These are phyloP conservation scores for Itoplectis maculator DNA, from an alignment of 2,888 invertebrate genomes.

Conservation along the genomic window DNA sequence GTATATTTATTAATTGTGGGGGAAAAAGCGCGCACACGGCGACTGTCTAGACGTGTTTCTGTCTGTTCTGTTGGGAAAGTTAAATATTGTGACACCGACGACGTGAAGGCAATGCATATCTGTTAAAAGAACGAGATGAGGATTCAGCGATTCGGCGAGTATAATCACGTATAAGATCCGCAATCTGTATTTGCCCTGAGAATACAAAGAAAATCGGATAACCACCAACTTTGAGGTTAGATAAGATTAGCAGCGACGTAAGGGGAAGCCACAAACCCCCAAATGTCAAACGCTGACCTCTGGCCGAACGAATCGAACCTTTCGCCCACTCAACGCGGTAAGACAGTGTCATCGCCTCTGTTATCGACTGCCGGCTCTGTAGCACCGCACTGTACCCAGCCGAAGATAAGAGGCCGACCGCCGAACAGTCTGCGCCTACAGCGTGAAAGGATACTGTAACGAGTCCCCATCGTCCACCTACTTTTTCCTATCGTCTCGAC, in stretches of 20 bases:
- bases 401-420: not conserved
- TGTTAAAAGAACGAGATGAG: not conserved
- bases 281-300: too few relatives aligned
- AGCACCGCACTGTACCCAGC: too few relatives aligned
- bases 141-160: not conserved
- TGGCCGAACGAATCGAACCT: too few relatives aligned
- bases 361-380: too few relatives aligned
- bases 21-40: constrained; percentile 60
- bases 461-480: too few relatives aligned
- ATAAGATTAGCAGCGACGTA: not conserved
- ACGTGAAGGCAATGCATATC: not conserved
- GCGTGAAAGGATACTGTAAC: too few relatives aligned
- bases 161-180: not conserved
- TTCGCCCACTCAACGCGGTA: too few relatives aligned
- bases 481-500: too few relatives aligned
- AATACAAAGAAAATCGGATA: not conserved
- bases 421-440: not conserved
- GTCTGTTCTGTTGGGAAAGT: not conserved
- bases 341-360: too few relatives aligned
- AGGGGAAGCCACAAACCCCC: too few relatives aligned
- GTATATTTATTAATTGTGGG: too few relatives aligned
- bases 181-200: not conserved
- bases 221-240: not conserved
- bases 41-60: constrained; percentile 1
- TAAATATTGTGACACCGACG: not conserved